Evolutionary conservation across 2,888 invertebrate species (phyloP).

Genomic region (Stenchaetothrips biformis): DNA sequence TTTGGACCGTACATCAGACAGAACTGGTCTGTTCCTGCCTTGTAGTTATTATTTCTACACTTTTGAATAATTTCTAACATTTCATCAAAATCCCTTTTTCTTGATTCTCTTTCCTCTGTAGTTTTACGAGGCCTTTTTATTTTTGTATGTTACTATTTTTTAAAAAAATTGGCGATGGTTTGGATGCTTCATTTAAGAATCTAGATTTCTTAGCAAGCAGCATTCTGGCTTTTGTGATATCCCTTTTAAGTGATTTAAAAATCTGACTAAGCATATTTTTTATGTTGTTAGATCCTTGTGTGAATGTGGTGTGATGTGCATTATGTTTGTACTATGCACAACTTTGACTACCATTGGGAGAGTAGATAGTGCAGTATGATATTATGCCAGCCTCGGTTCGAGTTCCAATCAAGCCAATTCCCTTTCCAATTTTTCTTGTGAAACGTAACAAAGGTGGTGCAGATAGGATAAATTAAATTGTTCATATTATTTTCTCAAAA

Average conservation of each 20-base stretch:
- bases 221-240: constrained; percentile 23
- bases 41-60: neutral
- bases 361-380: too few relatives aligned
- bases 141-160: neutral
- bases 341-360: too few relatives aligned
- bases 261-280: constrained; percentile 9
- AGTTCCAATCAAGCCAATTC: too few relatives aligned
- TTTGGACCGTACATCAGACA: too few relatives aligned
- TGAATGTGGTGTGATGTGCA: neutral
- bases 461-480: too few relatives aligned
- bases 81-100: neutral
- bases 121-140: neutral
- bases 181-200: neutral
- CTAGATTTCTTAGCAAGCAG: neutral
- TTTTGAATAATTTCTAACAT: neutral
- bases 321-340: too few relatives aligned
- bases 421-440: too few relatives aligned
- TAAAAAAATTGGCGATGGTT: neutral
- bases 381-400: too few relatives aligned
- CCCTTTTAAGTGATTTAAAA: constrained; percentile 9
- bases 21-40: neutral
- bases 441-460: too few relatives aligned
- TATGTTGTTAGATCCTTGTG: neutral
- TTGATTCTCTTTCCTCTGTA: neutral
- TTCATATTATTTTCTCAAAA: too few relatives aligned